Base-by-base conservation (phyloP, 2,888 invertebrate species). In the Euzophera pinguis region DNA sequence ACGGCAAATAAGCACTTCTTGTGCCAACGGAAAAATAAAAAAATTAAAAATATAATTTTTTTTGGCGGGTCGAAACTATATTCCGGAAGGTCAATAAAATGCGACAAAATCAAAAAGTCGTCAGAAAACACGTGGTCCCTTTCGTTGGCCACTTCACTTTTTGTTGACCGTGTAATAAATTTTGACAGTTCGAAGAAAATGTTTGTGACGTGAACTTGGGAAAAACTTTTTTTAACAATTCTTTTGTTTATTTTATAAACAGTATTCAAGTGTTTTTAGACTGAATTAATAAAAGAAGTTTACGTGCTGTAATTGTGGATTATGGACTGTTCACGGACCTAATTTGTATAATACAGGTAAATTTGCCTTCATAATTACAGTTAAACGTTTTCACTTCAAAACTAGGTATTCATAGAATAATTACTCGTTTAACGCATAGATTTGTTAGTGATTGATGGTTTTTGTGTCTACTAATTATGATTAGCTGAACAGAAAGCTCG, bases 121-220 rank as follows among this genome's bases (percentile, higher is more conserved):
- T 49, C 32, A 35, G 43, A 55, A 51, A 47, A 7, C 51, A 50
- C 50, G 56, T 39, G 37, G 34, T 39, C 52, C 39, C 50, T 56
- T 54, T 49, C 56, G 45, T 14, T 45, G 32, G 14, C 29, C 14
- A 14, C 32, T 45, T 10, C 32, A 34, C 45, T 45, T 45, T 45
- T 22, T 9, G 13, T 14, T 45, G 12, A 14, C 62, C 64, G 76
- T 68, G 50, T 78, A 70, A 69, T 68, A 65, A 74, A 71, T 78
- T 83, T 87, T 87, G 87, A 87, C 86, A 87, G 81, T 76, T 81
- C 69, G 29, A 53, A 41, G 73, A 78, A 81, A 81, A 80, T 81
- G 80, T 78, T 81, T 69, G 71, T 77, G 73, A 71, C 69, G 71
- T 78, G 74, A 73, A 70, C 66, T 71, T 45, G 52, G 63, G 52